Conservation (phyloP, 23 tunicate genomes). For the Trididemnum clinides region DNA sequence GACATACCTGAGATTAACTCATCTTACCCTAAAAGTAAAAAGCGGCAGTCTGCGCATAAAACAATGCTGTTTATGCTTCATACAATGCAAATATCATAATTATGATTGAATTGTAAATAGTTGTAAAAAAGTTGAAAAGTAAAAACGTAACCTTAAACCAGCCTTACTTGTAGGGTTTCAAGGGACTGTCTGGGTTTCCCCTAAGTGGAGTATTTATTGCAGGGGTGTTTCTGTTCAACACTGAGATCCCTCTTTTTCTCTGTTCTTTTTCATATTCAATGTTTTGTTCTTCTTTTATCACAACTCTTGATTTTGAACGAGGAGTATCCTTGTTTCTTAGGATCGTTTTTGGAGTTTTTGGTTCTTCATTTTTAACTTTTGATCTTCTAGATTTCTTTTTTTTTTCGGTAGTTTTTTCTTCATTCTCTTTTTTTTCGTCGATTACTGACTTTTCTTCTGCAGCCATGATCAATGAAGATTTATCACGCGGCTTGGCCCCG, state of each 20-base stretch:
- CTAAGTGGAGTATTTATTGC: conserved; percentile 70
- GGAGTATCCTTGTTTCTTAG: conserved; percentile 60
- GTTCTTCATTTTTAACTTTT: neutral
- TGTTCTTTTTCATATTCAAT: neutral
- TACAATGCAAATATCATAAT: too few relatives aligned
- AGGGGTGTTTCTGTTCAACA: conserved; percentile 43
- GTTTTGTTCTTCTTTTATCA: conserved; percentile 41
- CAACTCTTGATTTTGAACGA: conserved; percentile 45
- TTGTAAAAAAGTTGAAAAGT: neutral
- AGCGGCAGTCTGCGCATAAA: too few relatives aligned
- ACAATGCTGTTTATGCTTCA: too few relatives aligned
- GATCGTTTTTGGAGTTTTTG: conserved; percentile 46
- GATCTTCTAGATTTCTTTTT: neutral
- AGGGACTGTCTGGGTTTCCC: conserved; percentile 79
- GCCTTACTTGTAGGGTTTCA: conserved; percentile 83
- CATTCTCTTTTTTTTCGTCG: neutral
- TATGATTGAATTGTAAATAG: neutral
- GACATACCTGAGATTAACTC: too few relatives aligned
- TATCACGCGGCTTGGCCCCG: conserved; percentile 34
- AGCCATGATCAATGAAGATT: neutral
- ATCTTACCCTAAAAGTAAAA: too few relatives aligned
- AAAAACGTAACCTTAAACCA: neutral
- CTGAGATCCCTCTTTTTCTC: neutral
- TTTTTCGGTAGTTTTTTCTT: neutral
- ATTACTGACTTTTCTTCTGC: neutral